Evolutionary conservation across 2,113 vertebrate genomes (phyloP), one percentile per base, ranked within the genome.

Genomic region (Gnathonemus longibarbis): DNA sequence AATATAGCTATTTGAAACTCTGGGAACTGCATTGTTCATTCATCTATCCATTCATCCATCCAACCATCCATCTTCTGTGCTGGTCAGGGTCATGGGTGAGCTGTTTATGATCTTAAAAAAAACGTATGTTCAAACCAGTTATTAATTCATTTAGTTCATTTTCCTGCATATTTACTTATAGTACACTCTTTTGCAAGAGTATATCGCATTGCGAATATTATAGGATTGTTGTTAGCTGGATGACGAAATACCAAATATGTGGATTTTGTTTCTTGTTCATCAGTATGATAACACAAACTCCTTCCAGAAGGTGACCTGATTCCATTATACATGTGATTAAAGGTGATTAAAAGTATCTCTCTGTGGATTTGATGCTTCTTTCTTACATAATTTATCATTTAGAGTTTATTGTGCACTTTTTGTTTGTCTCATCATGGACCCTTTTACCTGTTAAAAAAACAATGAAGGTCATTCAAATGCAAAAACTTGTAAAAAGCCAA

Each of bases 301-400:
- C 93, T 92, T 92, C 93, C 92, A 92, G 91, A 90, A 93, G 91
- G 84, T 94, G 93, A 93, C 93, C 94, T 94, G 92, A 94, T 95
- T 95, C 93, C 90, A 92, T 95, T 95, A 93, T 87, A 91, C 92
- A 90, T 88, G 62, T 91, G 50, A 91, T 91, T 90, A 50, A 89
- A 48, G 50, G 88, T 91, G 58, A 91, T 91, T 90, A 50, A 89
- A 35, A 50, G 90, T 91, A 70, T 45, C 70, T 89, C 90, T 87
- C 90, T 46, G 58, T 62, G 24, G 53, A 11, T 8, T 24, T 88
- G 35, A 56, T 58, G 11, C 56, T 62, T 17, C 53, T 35, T 24
- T 39, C 7, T 84, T 86, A 87, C 77, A 88, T 91, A 84, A 90
- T 85, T 87, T 66, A 31, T 15, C 70, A 42, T 42, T 42, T 42